Evolutionary conservation across 2,113 vertebrate species (phyloP).

Genomic region (Chaetura pelagica): DNA sequence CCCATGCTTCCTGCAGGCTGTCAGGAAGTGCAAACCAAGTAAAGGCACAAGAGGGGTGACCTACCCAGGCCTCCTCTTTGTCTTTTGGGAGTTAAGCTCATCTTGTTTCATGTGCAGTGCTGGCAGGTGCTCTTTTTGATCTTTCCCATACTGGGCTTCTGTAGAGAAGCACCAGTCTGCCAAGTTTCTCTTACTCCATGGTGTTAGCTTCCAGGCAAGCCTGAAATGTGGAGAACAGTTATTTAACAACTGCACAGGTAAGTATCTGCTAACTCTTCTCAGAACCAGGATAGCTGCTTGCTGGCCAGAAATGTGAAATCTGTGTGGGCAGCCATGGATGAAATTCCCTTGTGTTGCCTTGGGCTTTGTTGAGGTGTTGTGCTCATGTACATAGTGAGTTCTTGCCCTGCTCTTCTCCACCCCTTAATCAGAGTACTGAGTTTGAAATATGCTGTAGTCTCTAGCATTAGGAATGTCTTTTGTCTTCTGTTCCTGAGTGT

Average conservation of each 20-base stretch:
- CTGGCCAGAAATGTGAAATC: background rate
- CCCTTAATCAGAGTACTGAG: background rate
- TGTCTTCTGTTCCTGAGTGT: background rate
- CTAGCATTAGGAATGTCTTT: background rate
- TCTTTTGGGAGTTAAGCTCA: background rate
- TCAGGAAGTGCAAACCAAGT: background rate
- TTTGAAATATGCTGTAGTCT: background rate
- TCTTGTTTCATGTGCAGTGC: background rate
- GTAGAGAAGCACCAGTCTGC: background rate
- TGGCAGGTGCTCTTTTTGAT: background rate
- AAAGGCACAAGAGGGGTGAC: background rate
- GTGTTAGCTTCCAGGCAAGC: background rate
- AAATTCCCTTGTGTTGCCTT: background rate
- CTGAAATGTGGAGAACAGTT: background rate
- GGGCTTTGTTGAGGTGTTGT: background rate
- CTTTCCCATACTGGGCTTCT: background rate
- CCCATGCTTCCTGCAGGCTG: background rate
- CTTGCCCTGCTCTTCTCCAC: background rate
- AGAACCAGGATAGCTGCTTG: background rate
- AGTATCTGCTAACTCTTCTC: background rate
- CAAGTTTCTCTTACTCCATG: background rate
- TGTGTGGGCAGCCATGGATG: background rate
- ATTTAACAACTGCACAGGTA: background rate
- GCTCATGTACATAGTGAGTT: background rate
- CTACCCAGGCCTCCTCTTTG: background rate